Base-by-base conservation (phyloP, 2,797 vertebrate genomes). In the Allenopithecus nigroviridis region DNA sequence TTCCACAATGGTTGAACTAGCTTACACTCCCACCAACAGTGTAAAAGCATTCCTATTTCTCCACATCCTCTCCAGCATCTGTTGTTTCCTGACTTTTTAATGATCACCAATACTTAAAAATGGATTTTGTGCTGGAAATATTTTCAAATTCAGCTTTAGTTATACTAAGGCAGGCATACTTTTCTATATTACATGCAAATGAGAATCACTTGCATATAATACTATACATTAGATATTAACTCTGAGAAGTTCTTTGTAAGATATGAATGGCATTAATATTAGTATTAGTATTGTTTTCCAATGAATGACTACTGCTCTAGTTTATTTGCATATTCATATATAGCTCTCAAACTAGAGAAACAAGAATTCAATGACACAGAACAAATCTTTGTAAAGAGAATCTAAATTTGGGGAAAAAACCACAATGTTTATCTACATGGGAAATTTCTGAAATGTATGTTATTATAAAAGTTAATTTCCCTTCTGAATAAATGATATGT, bases 381-480 rank as follows among this genome's bases (percentile, higher is more conserved):
- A 95, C 68, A 96, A 96, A 93, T 94, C 79, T 96, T 94, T 94
- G 59, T 88, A 94, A 87, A 95, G 36, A 21, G 36, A 95, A 97
- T 96, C 36, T 88, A 94, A 97, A 92, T 89, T 80, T 75, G 28
- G 48, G 1, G 1, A 43, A 81, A 95, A 85, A 95, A 96, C n/a
- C n/a, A 57, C 10, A 84, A 28, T 89, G 93, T 96, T 96, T 95
- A 97, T 88, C 39, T 96, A 96, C 28, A 81, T 36, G 59, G 33
- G 79, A 28, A 95, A 95, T 95, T 98, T 94, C 50, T 96, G 70
- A 94, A 97, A 93, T 96, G 46, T 93, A 68, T 96, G 19, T 92
- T 97, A 86, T 94, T 96, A 92, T 68, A 79, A 96, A 97, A 97
- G n/a, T 96, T 92, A 97, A 95, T 98, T 96, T 70, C 28, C 53